Base-by-base conservation (phyloP, 2,113 vertebrate genomes). In the Globicephala melas region DNA sequence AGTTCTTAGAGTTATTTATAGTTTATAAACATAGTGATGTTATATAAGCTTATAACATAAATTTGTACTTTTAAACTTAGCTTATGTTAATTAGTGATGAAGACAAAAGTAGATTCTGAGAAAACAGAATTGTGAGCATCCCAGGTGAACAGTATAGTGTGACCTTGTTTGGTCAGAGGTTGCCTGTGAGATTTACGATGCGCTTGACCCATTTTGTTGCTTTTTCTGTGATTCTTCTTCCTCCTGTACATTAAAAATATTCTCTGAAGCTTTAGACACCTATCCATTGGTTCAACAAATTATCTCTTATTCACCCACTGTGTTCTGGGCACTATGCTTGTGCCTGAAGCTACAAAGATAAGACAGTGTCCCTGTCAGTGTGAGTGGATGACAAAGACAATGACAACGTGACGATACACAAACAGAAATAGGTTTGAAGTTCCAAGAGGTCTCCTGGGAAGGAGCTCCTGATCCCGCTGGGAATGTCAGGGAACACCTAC, bases 1-100 rank as follows among this genome's bases (percentile, higher is more conserved):
- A 67, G 26, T 92, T 95, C 63, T 91, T 93, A 88, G 36, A 79
- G 23, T n/a, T 79, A 91, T 38, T 92, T 62, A 55, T 71, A 58
- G 38, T 79, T 87, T 83, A 41, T 93, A 68, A 94, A 47, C n/a
- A 63, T 60, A 91, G 13, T 53, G n/a, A 93, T 38, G 1, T n/a
- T 50, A 82, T 36, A 71, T 63, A 83, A 76, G 9, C 50, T 88
- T 80, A 18, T 85, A 63, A 71, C 38, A 80, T 28, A 81, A 89
- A 81, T 47, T 60, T 91, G 50, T 70, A 23, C n/a, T 80, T 94
- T 94, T 87, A 70, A 92, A 73, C 17, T 74, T 95, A 84, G 4
- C 9, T 93, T 71, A 63, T 85, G 41, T n/a, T 83, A 91, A 58
- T 88, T 85, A 65, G 36, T 62, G 60, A 93, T 62, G 44, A 74